Evolutionary conservation across 2,888 invertebrate genomes (phyloP).

Genomic region (Syritta pipiens): DNA sequence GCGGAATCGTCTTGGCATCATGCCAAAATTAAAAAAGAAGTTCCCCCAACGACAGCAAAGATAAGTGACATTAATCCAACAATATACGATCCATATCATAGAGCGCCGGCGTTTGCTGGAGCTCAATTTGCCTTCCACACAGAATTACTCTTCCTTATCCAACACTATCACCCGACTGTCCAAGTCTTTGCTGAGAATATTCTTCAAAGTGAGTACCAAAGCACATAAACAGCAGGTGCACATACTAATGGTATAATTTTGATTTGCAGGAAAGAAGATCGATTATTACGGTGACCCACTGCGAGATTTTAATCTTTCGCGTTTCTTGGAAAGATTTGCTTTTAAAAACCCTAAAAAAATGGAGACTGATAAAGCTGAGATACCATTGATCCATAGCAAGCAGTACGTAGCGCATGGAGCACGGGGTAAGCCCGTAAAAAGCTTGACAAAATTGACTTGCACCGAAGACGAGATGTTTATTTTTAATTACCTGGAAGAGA

Average conservation of each 20-base stretch:
- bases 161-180: constrained; percentile 95
- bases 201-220: constrained; percentile 82
- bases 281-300: constrained; percentile 96
- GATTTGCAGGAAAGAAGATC: constrained; percentile 83
- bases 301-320: constrained; percentile 92
- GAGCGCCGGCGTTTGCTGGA: constrained; percentile 93
- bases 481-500: constrained; percentile 82
- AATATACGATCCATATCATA: constrained; percentile 84
- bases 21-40: constrained; percentile 69
- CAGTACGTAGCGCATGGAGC: constrained; percentile 86
- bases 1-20: constrained; percentile 76
- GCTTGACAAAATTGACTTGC: constrained; percentile 85
- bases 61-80: constrained; percentile 79
- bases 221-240: background rate
- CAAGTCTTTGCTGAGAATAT: constrained; percentile 91
- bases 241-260: background rate
- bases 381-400: constrained; percentile 79
- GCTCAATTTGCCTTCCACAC: constrained; percentile 85
- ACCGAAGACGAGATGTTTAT: constrained; percentile 90
- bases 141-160: constrained; percentile 86
- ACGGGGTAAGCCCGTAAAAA: constrained; percentile 87
- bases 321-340: constrained; percentile 96
- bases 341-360: constrained; percentile 94
- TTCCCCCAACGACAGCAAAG: background rate
- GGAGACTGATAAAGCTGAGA: constrained; percentile 78